Evolutionary conservation across 2,797 vertebrate genomes (phyloP), one percentile per base, ranked within the genome.

Genomic region (Setipinna tenuifilis): DNA sequence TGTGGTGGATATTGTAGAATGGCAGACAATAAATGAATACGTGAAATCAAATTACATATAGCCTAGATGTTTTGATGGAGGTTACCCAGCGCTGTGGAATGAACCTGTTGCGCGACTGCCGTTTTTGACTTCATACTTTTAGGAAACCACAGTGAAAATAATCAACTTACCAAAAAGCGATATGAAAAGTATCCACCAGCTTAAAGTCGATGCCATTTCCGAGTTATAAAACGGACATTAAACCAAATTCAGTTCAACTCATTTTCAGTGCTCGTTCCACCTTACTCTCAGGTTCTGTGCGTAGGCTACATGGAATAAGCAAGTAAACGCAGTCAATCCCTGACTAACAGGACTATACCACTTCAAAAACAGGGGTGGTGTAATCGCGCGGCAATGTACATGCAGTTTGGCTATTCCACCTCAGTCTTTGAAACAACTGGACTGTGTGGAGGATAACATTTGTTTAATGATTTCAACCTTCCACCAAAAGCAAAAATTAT

Each of bases 41-140:
- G 14, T 71, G 23, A 16, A 3, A 71, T 28, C 0, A 71, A 28
- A 25, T 0, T 1, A 35, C 5, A n/a, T n/a, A n/a, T n/a, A n/a
- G n/a, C n/a, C n/a, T n/a, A n/a, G n/a, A n/a, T n/a, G 25, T 78
- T 78, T 78, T 78, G 71, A 78, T 19, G 71, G 81, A 58, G 59
- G 25, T 12, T 75, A 65, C 50, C 35, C 6, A 78, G 11, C 48
- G 31, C 19, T 31, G 35, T 31, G 78, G 80, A 88, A 90, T 88
- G 93, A 94, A 95, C 93, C 94, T 95, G 94, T 94, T 94, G 90
- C 90, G 16, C 65, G 41, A 54, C 46, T 81, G 84, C 85, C 65
- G 83, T 28, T 84, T 78, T 83, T 48, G 82, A 44, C 21, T 58
- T 78, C 0, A 54, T 41, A 48, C 80, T 35, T 25, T 31, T 35